Percentiles rank a stretch among this genome's conserved stretches.
These are phyloP conservation scores for Bos javanicus DNA, from an alignment of 2,113 vertebrate species.

Conservation along the genomic window DNA sequence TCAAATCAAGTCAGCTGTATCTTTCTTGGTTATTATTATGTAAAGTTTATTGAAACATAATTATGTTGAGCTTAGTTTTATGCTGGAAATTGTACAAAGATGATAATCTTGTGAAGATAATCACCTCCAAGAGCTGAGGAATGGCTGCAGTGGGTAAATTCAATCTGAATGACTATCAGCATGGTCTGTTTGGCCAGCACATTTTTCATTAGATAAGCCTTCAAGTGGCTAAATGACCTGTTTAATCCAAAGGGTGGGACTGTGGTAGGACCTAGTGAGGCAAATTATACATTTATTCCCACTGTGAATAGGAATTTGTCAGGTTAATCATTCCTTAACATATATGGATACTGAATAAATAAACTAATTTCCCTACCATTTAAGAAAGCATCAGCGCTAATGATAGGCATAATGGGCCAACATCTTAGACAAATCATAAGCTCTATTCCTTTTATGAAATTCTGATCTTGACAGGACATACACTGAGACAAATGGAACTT, in stretches of 20 bases:
- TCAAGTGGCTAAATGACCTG: not conserved
- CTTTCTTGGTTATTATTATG: not conserved
- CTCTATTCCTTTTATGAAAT: not conserved
- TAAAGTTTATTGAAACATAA: not conserved
- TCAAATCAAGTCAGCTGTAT: not conserved
- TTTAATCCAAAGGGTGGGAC: not conserved
- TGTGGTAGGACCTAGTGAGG: not conserved
- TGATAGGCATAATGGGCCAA: not conserved
- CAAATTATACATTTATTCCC: not conserved
- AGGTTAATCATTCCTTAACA: not conserved
- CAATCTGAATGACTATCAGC: not conserved
- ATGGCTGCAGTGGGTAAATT: not conserved
- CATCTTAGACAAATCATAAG: not conserved
- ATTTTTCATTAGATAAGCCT: not conserved
- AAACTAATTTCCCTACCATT: not conserved
- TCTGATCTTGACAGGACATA: not conserved
- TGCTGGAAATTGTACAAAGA: not conserved
- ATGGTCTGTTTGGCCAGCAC: not conserved
- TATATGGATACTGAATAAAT: not conserved
- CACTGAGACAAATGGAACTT: not conserved
- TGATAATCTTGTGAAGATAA: not conserved
- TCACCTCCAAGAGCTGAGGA: not conserved
- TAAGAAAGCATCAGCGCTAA: not conserved
- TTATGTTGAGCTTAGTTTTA: not conserved
- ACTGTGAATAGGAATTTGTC: not conserved